These are phyloP conservation scores for Sebastes diaconus DNA, from an alignment of 2,797 vertebrate genomes.

Conservation along the genomic window DNA sequence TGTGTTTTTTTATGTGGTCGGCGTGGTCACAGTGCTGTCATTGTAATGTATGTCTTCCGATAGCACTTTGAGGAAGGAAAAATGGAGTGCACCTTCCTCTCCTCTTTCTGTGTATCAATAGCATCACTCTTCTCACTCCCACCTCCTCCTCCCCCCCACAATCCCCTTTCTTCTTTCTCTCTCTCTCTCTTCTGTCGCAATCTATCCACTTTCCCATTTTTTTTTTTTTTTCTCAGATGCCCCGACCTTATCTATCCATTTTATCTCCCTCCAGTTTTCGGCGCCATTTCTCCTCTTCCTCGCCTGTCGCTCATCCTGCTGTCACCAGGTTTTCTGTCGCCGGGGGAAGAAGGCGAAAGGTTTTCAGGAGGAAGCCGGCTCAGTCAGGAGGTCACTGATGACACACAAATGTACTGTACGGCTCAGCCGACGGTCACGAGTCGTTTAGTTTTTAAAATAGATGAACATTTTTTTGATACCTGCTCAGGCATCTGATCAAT, in stretches of 20 bases:
- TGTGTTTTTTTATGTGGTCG: constrained; percentile 51
- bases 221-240: constrained; percentile 48
- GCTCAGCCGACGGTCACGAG: constrained; percentile 29
- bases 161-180: neutral
- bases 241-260: constrained; percentile 78
- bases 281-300: constrained; percentile 73
- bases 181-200: constrained; percentile 56
- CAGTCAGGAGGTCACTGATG: constrained; percentile 50
- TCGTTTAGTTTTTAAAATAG: constrained; percentile 38
- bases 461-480: neutral
- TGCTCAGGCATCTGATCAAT: constrained; percentile 24
- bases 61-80: constrained; percentile 47
- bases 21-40: constrained; percentile 59
- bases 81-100: constrained; percentile 59
- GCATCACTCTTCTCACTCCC: constrained; percentile 59
- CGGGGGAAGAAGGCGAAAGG: constrained; percentile 15
- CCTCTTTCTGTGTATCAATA: constrained; percentile 70
- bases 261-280: constrained; percentile 74
- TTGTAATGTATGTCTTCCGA: constrained; percentile 67
- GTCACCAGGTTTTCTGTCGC: constrained; percentile 80
- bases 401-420: neutral
- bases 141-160: neutral
- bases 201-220: constrained; percentile 68
- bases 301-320: constrained; percentile 71
- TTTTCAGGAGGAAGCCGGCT: constrained; percentile 21